phyloP scores from a whole-genome alignment of 2,113 vertebrate genomes.

The Bambusicola thoracicus region DNA sequence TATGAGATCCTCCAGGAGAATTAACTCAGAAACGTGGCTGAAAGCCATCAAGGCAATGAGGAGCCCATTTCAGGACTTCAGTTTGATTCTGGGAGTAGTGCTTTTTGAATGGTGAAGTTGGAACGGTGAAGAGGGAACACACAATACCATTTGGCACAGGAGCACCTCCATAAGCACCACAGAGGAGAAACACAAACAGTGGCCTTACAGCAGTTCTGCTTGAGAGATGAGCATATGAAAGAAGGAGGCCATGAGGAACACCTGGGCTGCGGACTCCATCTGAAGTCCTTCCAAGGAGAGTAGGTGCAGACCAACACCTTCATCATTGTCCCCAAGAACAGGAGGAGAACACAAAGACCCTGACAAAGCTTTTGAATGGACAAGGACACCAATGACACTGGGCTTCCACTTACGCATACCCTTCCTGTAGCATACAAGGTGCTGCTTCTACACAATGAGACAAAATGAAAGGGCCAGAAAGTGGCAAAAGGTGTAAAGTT shows the following conservation, averaged over 20 bases:
- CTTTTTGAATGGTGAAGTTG: background rate
- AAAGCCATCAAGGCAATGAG: accelerated
- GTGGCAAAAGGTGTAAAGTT: background rate
- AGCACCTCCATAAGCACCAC: background rate
- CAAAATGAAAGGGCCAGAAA: background rate
- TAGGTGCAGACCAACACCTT: accelerated
- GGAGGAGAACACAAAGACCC: background rate
- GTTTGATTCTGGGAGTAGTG: background rate
- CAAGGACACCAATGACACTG: accelerated
- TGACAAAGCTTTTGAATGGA: background rate
- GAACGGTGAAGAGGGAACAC: background rate
- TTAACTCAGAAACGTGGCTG: background rate
- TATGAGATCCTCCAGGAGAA: background rate
- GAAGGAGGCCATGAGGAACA: background rate
- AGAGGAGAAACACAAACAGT: background rate
- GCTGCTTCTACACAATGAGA: background rate
- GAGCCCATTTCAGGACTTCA: background rate
- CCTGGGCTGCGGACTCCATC: accelerated
- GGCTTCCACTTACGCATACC: background rate
- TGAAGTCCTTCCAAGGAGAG: background rate
- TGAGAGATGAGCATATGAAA: background rate
- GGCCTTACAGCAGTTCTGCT: background rate
- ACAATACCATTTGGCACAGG: background rate
- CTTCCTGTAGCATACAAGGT: accelerated
- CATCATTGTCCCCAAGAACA: accelerated